Percentiles rank a stretch among this genome's conserved stretches.
Evolutionary conservation across 2,113 vertebrate genomes (phyloP).

Genomic region (Thalassoma bifasciatum): DNA sequence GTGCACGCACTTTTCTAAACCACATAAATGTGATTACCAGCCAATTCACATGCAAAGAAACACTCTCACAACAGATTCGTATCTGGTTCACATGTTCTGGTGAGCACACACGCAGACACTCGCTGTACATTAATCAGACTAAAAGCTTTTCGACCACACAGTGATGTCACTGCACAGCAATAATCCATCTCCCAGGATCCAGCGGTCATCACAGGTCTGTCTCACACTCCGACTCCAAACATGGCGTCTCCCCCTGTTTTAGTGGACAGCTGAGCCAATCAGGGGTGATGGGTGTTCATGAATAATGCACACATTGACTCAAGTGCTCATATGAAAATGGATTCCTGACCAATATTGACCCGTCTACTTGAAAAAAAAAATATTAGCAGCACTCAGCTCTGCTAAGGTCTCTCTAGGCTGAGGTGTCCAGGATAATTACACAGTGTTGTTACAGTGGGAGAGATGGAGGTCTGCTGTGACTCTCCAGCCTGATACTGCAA

Average conservation of each 20-base stretch:
- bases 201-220: conserved; percentile 52
- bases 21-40: neutral
- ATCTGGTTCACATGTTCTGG: conserved; percentile 12
- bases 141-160: conserved; percentile 72
- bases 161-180: conserved; percentile 73
- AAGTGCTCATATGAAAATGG: conserved; percentile 75
- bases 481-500: conserved; percentile 22
- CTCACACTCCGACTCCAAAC: conserved; percentile 25
- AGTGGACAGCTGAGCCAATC: conserved; percentile 50
- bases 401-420: conserved; percentile 51
- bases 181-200: conserved; percentile 70
- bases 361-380: conserved; percentile 25
- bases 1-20: neutral
- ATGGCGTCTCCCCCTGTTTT: neutral
- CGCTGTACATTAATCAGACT: conserved; percentile 73
- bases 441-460: conserved; percentile 35
- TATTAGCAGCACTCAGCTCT: conserved; percentile 47
- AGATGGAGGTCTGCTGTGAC: conserved; percentile 23
- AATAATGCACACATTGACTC: conserved; percentile 73
- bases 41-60: conserved; percentile 10
- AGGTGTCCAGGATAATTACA: conserved; percentile 56
- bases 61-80: conserved; percentile 8
- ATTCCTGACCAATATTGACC: conserved; percentile 75
- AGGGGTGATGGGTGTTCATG: conserved; percentile 60
- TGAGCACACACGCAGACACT: conserved; percentile 12